Conservation (phyloP, 1,140 invertebrate species). For the Bombus confusus region DNA sequence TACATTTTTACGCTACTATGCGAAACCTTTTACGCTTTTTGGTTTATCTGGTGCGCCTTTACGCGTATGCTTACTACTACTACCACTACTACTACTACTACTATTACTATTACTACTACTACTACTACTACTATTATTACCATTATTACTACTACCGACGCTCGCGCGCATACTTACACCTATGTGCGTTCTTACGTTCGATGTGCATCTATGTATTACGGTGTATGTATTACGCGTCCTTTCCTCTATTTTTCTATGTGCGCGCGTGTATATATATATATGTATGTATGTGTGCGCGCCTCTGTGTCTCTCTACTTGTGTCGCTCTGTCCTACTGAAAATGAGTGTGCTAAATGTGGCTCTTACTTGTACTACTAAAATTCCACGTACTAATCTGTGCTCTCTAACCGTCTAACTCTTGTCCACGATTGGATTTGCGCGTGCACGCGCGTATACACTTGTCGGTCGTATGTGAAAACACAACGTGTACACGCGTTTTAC, state of each 20-base stretch:
- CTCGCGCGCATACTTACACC: constrained; percentile 20
- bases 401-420: constrained; percentile 49
- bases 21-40: background rate
- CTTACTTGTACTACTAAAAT: constrained; percentile 53
- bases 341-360: constrained; percentile 82
- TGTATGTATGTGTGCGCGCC: constrained; percentile 38
- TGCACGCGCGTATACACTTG: constrained; percentile 1
- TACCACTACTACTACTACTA: background rate
- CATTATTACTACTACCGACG: constrained; percentile 1
- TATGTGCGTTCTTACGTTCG: constrained; percentile 29
- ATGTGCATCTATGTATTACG: constrained; percentile 16
- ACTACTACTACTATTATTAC: background rate
- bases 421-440: constrained; percentile 15
- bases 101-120: background rate
- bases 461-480: background rate
- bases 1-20: background rate
- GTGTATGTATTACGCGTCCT: constrained; percentile 32
- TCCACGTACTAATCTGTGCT: constrained; percentile 70
- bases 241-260: background rate
- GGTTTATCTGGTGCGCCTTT: background rate
- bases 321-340: constrained; percentile 70
- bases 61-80: background rate
- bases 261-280: background rate
- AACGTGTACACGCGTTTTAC: background rate
- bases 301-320: constrained; percentile 61